phyloP scores from a whole-genome alignment of 2,797 vertebrate genomes.

The Diceros bicornis region DNA sequence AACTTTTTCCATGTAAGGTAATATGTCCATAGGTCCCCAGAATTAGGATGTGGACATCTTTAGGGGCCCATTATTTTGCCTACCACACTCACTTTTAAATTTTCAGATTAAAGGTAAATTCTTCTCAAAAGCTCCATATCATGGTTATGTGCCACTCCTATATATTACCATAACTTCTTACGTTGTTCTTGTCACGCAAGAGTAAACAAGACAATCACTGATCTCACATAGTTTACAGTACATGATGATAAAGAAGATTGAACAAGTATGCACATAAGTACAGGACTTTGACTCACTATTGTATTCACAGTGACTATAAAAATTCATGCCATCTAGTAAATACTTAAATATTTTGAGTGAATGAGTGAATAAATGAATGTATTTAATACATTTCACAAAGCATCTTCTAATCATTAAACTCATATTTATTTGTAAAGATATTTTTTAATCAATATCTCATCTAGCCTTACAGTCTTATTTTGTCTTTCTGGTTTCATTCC shows the following conservation, averaged over 20 bases:
- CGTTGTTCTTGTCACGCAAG: not conserved
- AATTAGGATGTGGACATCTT: not conserved
- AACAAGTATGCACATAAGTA: not conserved
- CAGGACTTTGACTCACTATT: not conserved
- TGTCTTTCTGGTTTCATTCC: not conserved
- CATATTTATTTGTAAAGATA: not conserved
- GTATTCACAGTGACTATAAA: not conserved
- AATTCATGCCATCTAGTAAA: not conserved
- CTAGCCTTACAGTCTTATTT: not conserved
- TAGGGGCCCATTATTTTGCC: not conserved
- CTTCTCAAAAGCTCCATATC: not conserved
- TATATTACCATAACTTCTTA: not conserved
- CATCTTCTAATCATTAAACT: not conserved
- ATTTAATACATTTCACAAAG: not conserved
- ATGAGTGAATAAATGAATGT: not conserved
- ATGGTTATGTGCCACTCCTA: not conserved
- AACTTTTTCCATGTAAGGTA: not conserved
- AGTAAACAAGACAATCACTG: not conserved
- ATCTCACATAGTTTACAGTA: not conserved
- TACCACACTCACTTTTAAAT: not conserved
- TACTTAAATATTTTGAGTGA: not conserved
- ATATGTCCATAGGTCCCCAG: not conserved
- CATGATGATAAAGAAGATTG: not conserved
- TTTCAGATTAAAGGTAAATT: not conserved
- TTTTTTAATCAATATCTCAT: not conserved